These are phyloP conservation scores for Panthera leo DNA, from an alignment of 2,113 vertebrate species.

Conservation along the genomic window DNA sequence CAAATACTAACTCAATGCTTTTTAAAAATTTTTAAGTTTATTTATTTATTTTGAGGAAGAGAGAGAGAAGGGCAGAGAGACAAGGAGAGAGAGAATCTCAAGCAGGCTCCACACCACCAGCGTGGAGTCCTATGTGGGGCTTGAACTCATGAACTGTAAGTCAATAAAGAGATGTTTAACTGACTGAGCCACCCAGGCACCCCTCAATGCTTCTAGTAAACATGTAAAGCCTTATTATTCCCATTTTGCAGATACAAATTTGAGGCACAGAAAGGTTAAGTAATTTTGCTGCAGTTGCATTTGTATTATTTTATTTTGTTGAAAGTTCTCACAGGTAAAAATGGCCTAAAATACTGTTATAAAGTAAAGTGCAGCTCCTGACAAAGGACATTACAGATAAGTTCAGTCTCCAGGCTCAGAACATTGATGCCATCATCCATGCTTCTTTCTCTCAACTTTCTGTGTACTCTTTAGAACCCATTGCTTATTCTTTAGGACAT, in stretches of 20 bases:
- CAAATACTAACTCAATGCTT: neutral
- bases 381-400: neutral
- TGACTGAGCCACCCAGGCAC: no score
- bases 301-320: slow-evolving; percentile 15
- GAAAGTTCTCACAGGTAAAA: neutral
- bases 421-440: accelerated
- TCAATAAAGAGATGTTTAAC: no score
- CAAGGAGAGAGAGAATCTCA: no score
- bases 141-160: no score
- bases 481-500: neutral
- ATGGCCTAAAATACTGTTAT: neutral
- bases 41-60: no score
- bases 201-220: neutral
- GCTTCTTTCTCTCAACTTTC: neutral
- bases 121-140: no score
- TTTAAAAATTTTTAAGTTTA: neutral
- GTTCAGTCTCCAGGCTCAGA: neutral
- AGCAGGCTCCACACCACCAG: no score
- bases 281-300: neutral
- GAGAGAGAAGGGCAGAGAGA: no score
- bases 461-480: neutral
- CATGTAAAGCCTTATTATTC: neutral
- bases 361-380: neutral
- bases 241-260: slow-evolving; percentile 15
- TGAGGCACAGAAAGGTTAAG: neutral